phyloP scores from a whole-genome alignment of 2,113 vertebrate species.

The Melospiza georgiana region DNA sequence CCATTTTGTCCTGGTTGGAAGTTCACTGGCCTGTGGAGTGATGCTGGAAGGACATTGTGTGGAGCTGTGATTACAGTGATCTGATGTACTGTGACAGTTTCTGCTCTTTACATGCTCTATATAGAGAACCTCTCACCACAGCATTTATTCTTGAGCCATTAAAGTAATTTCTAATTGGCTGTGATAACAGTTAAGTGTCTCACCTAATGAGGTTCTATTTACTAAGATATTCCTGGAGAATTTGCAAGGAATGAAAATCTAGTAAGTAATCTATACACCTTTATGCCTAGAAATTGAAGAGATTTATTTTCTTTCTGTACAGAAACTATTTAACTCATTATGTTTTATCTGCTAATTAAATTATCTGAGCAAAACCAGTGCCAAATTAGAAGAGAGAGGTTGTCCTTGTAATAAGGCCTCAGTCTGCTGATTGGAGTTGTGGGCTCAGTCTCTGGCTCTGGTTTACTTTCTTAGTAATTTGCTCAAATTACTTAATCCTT shows the following conservation, averaged over 20 bases:
- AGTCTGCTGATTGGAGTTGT: background rate
- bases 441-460: background rate
- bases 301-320: background rate
- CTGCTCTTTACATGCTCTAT: background rate
- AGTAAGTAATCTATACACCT: background rate
- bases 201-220: background rate
- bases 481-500: background rate
- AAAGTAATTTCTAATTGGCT: background rate
- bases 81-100: background rate
- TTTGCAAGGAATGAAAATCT: background rate
- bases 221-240: background rate
- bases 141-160: background rate
- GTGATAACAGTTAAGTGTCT: background rate
- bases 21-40: background rate
- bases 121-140: background rate
- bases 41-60: background rate
- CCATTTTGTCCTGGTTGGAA: fast-evolving
- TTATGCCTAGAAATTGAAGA: background rate
- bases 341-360: background rate
- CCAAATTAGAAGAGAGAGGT: background rate
- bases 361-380: background rate
- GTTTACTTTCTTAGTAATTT: background rate
- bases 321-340: background rate
- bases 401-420: background rate
- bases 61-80: background rate